Percentiles rank a stretch among this genome's conserved stretches.
Evolutionary conservation across 2,888 invertebrate genomes (phyloP).

Genomic region (Andrena minutula): DNA sequence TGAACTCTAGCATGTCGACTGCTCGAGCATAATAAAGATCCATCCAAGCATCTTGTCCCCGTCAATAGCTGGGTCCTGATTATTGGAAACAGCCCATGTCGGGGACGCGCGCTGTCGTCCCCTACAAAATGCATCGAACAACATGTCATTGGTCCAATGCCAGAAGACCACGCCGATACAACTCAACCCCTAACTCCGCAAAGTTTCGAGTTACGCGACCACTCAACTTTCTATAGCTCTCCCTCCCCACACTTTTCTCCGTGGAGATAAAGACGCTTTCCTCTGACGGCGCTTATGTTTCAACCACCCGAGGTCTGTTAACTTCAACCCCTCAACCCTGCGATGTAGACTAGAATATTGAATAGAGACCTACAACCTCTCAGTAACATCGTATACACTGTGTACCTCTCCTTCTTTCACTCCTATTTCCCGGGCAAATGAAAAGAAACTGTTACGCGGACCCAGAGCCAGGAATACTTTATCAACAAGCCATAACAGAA

Average conservation of each 20-base stretch:
- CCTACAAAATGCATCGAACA: slow-evolving; percentile 49
- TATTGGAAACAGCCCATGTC: slow-evolving; percentile 47
- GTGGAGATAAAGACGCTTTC: slow-evolving; percentile 42
- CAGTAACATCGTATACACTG: not conserved
- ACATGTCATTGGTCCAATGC: slow-evolving; percentile 57
- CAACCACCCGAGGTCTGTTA: slow-evolving; percentile 30
- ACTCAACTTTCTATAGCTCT: slow-evolving; percentile 44
- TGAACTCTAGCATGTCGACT: not conserved
- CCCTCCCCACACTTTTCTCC: slow-evolving; percentile 17
- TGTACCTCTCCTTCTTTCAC: too few species aligned
- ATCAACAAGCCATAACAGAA: too few species aligned
- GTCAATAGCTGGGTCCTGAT: slow-evolving; percentile 3
- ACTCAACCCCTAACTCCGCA: slow-evolving; percentile 29
- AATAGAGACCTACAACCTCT: slow-evolving; percentile 51
- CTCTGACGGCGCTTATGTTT: slow-evolving; percentile 38
- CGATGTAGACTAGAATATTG: slow-evolving; percentile 36
- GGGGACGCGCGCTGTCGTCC: slow-evolving; percentile 15
- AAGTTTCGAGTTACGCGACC: slow-evolving; percentile 57
- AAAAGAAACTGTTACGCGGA: too few species aligned
- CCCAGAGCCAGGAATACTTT: too few species aligned
- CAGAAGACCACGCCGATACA: slow-evolving; percentile 31
- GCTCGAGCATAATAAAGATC: not conserved
- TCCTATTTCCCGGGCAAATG: too few species aligned
- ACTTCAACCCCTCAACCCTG: slow-evolving; percentile 26
- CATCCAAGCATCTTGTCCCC: not conserved